Base-by-base conservation (phyloP, 2,113 vertebrate genomes). In the Anoplopoma fimbria region DNA sequence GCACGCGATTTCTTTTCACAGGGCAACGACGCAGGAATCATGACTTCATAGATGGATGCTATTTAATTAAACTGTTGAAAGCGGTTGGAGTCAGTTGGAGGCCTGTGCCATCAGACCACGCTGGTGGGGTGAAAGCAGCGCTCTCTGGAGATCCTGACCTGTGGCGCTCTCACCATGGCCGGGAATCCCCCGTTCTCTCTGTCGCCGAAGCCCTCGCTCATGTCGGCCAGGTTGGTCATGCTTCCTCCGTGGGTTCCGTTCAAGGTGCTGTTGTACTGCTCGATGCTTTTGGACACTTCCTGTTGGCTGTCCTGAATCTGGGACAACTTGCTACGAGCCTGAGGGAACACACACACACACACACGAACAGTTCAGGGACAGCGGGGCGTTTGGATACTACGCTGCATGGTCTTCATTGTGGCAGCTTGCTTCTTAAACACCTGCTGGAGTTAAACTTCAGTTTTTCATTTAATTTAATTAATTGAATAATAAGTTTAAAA, bases 261-360 rank as follows among this genome's bases (percentile, higher is more conserved):
- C 34, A 98, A 91, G 2, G 92, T 95, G 87, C 94, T 96, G n/a
- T 95, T 97, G 57, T 96, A 97, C 73, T 97, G 97, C 60, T 98
- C 97, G 1, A 98, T 95, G 90, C 94, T 96, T 87, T 95, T 95
- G 58, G 83, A 96, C 83, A 97, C 95, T 69, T 99, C 97, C 75
- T 97, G 96, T 29, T 96, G 97, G 83, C 93, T 97, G 82, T 98
- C 97, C 0, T 99, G 97, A 80, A 99, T 96, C 79, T 97, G 97
- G 3, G 96, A 97, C 33, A 99, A 94, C 76, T 97, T 98, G 90
- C 94, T 98, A 75, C 98, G 96, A 12, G 97, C 97, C 98, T 99
- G 89, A 5, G 58, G 57, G 2, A 75, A 83, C 29, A 42, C 27
- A 60, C 40, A 29, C 29, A 55, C 8, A 47, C 42, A 45, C 64